These are phyloP conservation scores for Natator depressus DNA, from an alignment of 2,113 vertebrate species.

Conservation along the genomic window DNA sequence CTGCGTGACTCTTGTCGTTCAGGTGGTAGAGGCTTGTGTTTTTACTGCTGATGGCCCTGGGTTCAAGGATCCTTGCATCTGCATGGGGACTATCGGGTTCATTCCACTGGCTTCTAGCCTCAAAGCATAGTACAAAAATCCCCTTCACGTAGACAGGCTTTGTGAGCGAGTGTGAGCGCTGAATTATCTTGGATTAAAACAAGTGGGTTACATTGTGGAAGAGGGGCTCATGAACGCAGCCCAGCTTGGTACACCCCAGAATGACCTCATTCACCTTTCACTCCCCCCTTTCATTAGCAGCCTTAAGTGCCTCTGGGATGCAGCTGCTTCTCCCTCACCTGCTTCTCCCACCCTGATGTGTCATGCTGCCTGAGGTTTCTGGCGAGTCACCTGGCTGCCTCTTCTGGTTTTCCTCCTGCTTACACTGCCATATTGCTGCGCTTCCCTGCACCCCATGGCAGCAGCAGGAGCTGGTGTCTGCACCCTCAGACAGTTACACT, in stretches of 20 bases:
- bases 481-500: not conserved
- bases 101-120: not conserved
- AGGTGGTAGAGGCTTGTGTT: not conserved
- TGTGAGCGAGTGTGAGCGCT: not conserved
- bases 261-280: not conserved
- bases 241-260: not conserved
- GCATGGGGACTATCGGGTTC: not conserved
- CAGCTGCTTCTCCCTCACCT: constrained; percentile 9
- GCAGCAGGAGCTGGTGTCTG: not conserved
- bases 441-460: not conserved
- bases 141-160: not conserved
- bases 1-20: not conserved
- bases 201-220: not conserved
- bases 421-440: not conserved
- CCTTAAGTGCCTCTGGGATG: constrained; percentile 30
- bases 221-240: not conserved
- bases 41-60: not conserved
- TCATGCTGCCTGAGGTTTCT: not conserved
- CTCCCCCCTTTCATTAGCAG: not conserved
- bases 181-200: not conserved
- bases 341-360: not conserved
- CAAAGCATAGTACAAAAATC: not conserved
- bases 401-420: not conserved
- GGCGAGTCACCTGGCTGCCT: not conserved
- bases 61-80: not conserved